phyloP scores from a whole-genome alignment of 2,113 vertebrate genomes.

The Oncorhynchus tshawytscha region DNA sequence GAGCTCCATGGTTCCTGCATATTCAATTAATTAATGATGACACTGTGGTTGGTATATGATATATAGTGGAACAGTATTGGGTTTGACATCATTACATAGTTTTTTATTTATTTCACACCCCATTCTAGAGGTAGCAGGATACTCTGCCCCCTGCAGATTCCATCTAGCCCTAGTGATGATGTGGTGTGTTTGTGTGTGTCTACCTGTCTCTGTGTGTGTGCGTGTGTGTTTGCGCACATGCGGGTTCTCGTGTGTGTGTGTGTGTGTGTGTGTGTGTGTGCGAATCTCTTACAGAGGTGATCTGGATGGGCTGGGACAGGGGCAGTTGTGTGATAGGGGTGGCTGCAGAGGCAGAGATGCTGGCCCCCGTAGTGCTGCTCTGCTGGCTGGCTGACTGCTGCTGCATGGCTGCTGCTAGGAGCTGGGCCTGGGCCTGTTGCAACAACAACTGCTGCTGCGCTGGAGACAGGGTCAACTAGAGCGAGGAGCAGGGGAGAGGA shows the following conservation, averaged over 20 bases:
- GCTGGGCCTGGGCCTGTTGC: slow-evolving; percentile 97
- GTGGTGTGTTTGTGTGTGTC: neutral
- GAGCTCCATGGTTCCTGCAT: no score
- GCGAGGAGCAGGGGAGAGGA: slow-evolving; percentile 3
- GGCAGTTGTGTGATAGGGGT: slow-evolving; percentile 97
- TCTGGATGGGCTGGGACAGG: slow-evolving; percentile 96
- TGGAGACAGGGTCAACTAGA: slow-evolving; percentile 91
- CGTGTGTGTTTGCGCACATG: neutral
- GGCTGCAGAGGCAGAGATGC: slow-evolving; percentile 97
- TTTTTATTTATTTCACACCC: no score
- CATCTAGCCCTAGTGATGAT: neutral
- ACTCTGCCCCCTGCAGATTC: no score
- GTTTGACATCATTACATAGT: no score
- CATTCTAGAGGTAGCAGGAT: no score
- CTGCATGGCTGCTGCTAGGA: slow-evolving; percentile 95
- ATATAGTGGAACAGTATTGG: no score
- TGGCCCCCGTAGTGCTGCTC: slow-evolving; percentile 92
- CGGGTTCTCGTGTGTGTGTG: neutral
- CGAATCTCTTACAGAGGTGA: slow-evolving; percentile 80
- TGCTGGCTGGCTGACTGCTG: slow-evolving; percentile 93
- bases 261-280: neutral
- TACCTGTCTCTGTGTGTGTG: neutral
- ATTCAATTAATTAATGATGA: no score
- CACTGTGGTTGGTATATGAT: no score
- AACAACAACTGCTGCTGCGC: slow-evolving; percentile 95